Conservation (phyloP, 2,888 invertebrate genomes). For the Sclerodermus sp. region DNA sequence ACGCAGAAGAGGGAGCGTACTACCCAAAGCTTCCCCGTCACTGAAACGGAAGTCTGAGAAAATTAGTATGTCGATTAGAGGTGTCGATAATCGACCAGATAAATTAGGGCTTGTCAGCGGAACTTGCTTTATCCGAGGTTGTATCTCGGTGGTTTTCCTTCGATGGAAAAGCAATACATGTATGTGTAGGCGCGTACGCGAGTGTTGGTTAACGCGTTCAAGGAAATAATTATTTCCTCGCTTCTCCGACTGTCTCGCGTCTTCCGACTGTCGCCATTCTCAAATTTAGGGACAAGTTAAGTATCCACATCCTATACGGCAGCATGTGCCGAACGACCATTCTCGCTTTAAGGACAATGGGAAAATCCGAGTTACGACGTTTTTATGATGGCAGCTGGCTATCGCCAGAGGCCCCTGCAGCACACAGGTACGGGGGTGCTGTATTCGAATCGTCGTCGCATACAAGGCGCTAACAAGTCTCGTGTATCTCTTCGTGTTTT, state of each 20-base stretch:
- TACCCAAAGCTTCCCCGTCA: too few relatives aligned
- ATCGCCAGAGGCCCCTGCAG: conserved; percentile 16
- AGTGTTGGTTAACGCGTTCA: conserved; percentile 13
- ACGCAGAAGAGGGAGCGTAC: too few relatives aligned
- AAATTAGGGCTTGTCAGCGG: too few relatives aligned
- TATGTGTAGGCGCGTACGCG: too few relatives aligned
- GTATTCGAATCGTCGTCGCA: neutral
- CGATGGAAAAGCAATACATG: too few relatives aligned
- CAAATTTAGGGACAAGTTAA: conserved; percentile 13
- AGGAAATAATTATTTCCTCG: conserved; percentile 11
- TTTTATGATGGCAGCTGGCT: conserved; percentile 26
- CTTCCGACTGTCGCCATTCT: conserved; percentile 3
- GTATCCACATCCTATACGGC: conserved; percentile 20
- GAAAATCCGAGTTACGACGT: conserved; percentile 23
- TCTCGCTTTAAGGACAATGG: conserved; percentile 28
- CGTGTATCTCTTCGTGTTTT: conserved; percentile 26
- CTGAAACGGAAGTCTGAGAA: too few relatives aligned
- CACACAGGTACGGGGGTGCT: conserved; percentile 13
- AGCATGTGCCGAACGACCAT: conserved; percentile 32
- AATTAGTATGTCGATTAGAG: too few relatives aligned
- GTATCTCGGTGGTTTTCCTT: too few relatives aligned
- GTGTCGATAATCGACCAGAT: too few relatives aligned
- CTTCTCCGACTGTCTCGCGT: neutral
- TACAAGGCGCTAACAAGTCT: conserved; percentile 23
- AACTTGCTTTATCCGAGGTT: too few relatives aligned